Evolutionary conservation across 1,140 invertebrate genomes (phyloP), one percentile per base, ranked within the genome.

Genomic region (Pissodes strobi): DNA sequence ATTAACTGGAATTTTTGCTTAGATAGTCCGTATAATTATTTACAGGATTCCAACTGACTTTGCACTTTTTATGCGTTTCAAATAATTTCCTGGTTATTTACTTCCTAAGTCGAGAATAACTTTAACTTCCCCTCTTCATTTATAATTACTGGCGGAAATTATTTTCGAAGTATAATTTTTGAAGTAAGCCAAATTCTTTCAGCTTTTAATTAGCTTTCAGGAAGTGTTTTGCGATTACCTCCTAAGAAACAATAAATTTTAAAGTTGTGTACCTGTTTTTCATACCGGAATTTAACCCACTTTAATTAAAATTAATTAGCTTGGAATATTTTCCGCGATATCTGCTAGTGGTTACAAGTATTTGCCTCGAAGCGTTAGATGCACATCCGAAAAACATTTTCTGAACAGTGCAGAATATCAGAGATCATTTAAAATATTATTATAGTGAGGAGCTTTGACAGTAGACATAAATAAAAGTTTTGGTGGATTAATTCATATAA

Each of bases 241-340:
- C 22, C 18, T 39, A 56, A 39, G 21, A 17, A 56, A 41, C 52
- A 34, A 56, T 56, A 56, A 56, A 56, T 56, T 56, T 56, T 56
- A 56, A 56, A 56, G 52, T 39, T 56, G 37, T 18, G 12, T 27
- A 22, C 34, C 38, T 41, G 34, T 17, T 21, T 56, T 56, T 22
- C 34, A n/a, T 22, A 12, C 0, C 10, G 12, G 48, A 15, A 52
- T 52, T 8, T 10, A 30, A 30, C 27, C 22, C 2, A 17, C 4
- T n/a, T 27, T 23, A 52, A 52, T 52, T 52, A 52, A 52, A 52
- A 52, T 52, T 52, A 52, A 52, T 52, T 52, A 34, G 12, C 22
- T 52, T 30, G 2, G 27, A 27, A 17, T 39, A 39, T 56, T n/a
- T 6, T 17, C 13, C 18, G 37, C 23, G 6, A 13, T 8, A 30